Evolutionary conservation across 2,888 invertebrate genomes (phyloP).

Genomic region (Aspidapion aeneum): DNA sequence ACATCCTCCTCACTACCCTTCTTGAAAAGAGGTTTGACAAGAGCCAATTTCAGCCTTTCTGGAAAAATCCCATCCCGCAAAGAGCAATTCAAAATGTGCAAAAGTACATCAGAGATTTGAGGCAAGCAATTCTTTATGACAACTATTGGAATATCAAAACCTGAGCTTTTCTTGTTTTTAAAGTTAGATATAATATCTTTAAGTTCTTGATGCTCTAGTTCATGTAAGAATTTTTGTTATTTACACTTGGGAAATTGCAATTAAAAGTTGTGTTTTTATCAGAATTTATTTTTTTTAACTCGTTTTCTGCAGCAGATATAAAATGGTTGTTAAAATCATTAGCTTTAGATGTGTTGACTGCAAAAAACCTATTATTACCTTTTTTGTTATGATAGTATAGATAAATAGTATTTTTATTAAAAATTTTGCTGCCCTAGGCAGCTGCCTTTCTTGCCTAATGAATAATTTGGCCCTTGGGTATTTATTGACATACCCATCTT

Average conservation of each 20-base stretch:
- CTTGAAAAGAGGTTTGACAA: too few species aligned
- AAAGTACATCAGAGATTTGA: too few species aligned
- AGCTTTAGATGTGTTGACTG: background rate
- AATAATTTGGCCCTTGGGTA: too few species aligned
- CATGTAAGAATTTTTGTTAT: background rate
- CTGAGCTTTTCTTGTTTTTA: background rate
- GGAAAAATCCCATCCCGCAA: too few species aligned
- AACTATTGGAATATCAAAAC: background rate
- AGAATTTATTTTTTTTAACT: background rate
- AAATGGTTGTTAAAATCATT: background rate
- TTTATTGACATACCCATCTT: slow-evolving; percentile 44
- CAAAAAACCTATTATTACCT: background rate
- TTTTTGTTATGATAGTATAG: too few species aligned
- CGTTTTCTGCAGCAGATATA: background rate
- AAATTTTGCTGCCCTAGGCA: too few species aligned
- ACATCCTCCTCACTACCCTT: too few species aligned
- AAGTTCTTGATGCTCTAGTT: background rate
- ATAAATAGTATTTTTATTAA: too few species aligned
- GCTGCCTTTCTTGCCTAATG: too few species aligned
- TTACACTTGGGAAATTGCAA: background rate
- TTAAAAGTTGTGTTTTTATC: background rate
- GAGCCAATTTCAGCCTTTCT: too few species aligned
- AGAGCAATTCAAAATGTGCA: too few species aligned
- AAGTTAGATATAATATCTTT: background rate
- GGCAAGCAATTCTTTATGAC: background rate